These are phyloP conservation scores for Hemistola chrysoprasaria DNA, from an alignment of 2,888 invertebrate species.

Conservation along the genomic window DNA sequence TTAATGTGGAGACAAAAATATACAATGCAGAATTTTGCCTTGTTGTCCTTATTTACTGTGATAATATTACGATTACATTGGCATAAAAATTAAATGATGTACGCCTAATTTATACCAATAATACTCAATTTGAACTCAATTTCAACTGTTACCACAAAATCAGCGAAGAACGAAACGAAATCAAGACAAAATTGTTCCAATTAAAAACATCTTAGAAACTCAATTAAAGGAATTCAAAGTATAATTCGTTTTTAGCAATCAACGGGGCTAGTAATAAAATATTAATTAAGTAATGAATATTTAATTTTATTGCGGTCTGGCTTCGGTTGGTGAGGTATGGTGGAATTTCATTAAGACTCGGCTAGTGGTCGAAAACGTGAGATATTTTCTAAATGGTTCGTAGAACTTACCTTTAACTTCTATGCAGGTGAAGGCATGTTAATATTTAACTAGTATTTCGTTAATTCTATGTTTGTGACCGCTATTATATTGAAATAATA, in stretches of 20 bases:
- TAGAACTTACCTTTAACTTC: neutral
- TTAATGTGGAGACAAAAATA: too few species aligned
- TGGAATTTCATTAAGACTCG: slow-evolving; percentile 20
- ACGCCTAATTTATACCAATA: too few species aligned
- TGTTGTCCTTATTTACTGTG: too few species aligned
- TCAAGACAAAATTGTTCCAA: slow-evolving; percentile 11
- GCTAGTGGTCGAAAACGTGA: slow-evolving; percentile 13
- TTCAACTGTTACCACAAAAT: too few species aligned
- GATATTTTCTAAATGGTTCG: slow-evolving; percentile 9
- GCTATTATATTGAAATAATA: too few species aligned
- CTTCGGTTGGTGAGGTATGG: slow-evolving; percentile 3
- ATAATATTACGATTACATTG: too few species aligned
- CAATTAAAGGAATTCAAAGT: slow-evolving; percentile 14
- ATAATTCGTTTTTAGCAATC: slow-evolving; percentile 18
- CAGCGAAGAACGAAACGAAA: slow-evolving; percentile 3
- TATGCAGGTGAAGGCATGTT: too few species aligned
- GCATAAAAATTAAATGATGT: too few species aligned
- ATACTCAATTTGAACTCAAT: too few species aligned
- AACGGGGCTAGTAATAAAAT: slow-evolving; percentile 19
- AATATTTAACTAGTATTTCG: too few species aligned
- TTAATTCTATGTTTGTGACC: too few species aligned
- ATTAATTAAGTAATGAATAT: slow-evolving; percentile 21
- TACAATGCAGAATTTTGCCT: too few species aligned
- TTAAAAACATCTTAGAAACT: slow-evolving; percentile 20
- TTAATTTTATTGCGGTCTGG: slow-evolving; percentile 17